A percentile compares a stretch with the other conserved stretches of the same genome.
phyloP scores from a whole-genome alignment of 2,113 vertebrate genomes.

The Trogon melanurus region DNA sequence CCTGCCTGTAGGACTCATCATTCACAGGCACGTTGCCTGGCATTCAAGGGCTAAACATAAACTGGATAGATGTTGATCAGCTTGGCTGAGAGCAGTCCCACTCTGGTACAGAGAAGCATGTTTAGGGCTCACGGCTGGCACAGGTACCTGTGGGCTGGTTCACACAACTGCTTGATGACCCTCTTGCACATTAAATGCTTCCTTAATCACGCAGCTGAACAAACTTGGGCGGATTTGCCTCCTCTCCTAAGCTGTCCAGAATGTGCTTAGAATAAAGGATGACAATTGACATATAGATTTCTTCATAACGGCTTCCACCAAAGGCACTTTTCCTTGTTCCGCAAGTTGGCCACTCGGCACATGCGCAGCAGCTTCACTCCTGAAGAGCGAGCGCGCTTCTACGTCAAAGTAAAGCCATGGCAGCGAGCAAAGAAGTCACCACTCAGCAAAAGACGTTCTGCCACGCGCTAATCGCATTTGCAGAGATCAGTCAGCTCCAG shows the following conservation, averaged over 20 bases:
- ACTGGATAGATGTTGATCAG: background rate
- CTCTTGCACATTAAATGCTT: background rate
- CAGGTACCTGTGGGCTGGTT: background rate
- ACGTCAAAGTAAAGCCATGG: background rate
- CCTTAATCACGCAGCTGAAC: background rate
- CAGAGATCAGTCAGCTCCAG: background rate
- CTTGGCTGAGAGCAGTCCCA: background rate
- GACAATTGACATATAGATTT: background rate
- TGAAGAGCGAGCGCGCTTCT: background rate
- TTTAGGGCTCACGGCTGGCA: background rate
- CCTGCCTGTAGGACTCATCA: background rate
- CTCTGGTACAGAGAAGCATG: background rate
- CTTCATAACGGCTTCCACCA: background rate
- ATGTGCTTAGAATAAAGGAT: background rate
- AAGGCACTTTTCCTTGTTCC: background rate
- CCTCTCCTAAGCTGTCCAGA: background rate
- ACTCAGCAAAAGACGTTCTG: background rate
- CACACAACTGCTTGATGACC: background rate
- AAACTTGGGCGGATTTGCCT: background rate
- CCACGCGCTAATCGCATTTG: accelerated
- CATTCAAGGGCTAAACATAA: background rate
- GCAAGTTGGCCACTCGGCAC: background rate
- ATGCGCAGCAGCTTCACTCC: accelerated
- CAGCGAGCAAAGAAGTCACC: background rate
- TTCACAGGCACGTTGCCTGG: background rate